These are phyloP conservation scores for Hyppa rectilinea DNA, from an alignment of 2,888 invertebrate species.

Conservation along the genomic window DNA sequence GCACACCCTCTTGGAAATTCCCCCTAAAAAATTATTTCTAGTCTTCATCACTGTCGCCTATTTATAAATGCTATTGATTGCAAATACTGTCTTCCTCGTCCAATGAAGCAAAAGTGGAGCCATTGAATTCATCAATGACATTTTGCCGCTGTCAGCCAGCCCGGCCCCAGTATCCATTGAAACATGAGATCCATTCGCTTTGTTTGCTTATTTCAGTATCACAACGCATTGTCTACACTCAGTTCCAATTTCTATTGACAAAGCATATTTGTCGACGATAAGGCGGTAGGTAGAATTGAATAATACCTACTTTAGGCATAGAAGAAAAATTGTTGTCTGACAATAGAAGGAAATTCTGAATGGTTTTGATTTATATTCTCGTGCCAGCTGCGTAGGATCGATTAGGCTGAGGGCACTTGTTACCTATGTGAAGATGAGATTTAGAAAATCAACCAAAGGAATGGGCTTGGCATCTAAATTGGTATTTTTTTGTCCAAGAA, in stretches of 20 bases:
- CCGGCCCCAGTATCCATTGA: slow-evolving; percentile 39
- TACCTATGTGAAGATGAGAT: slow-evolving; percentile 20
- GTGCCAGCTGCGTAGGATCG: slow-evolving; percentile 32
- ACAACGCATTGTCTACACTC: slow-evolving; percentile 52
- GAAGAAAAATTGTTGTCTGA: slow-evolving; percentile 38
- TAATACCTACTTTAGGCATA: slow-evolving; percentile 28
- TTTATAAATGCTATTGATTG: slow-evolving; percentile 26
- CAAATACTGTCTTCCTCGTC: slow-evolving; percentile 1
- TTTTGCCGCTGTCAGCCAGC: slow-evolving; percentile 39
- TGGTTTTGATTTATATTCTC: slow-evolving; percentile 44
- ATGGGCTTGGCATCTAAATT: slow-evolving; percentile 24
- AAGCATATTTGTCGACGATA: slow-evolving; percentile 48
- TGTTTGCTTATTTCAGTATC: slow-evolving; percentile 62
- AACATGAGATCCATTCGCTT: slow-evolving; percentile 53
- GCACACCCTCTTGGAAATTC: too few relatives aligned
- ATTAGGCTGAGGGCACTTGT: slow-evolving; percentile 34
- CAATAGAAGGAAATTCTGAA: slow-evolving; percentile 47
- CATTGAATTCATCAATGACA: slow-evolving; percentile 44
- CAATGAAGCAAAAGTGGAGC: slow-evolving; percentile 12
- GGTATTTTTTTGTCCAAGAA: slow-evolving; percentile 21
- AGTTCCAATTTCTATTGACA: slow-evolving; percentile 55
- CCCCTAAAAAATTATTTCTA: neutral
- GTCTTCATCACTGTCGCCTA: neutral
- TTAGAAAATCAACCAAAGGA: slow-evolving; percentile 31
- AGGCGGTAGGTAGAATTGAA: slow-evolving; percentile 44